Evolutionary conservation across 2,113 vertebrate species (phyloP).

Genomic region (Vidua chalybeata): DNA sequence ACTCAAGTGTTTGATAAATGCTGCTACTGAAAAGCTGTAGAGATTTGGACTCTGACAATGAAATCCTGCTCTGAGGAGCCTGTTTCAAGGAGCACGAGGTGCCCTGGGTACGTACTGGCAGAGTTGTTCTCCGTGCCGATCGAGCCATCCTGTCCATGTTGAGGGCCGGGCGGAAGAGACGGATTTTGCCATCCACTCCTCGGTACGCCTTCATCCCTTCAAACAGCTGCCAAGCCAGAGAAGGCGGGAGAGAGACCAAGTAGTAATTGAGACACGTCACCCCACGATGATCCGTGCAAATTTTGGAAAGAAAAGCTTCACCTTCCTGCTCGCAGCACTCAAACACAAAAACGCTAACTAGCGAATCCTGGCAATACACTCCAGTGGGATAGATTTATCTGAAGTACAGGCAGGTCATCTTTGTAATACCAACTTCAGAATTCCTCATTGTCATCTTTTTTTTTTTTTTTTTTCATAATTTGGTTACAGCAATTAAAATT

Average conservation of each 20-base stretch:
- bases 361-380: not conserved
- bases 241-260: not conserved
- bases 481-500: constrained; percentile 42
- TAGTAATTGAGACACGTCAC: not conserved
- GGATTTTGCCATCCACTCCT: constrained; percentile 82
- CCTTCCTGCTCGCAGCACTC: not conserved
- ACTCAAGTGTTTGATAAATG: not conserved
- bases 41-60: not conserved
- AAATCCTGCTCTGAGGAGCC: not conserved
- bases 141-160: constrained; percentile 87
- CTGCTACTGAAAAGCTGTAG: not conserved
- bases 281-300: not conserved
- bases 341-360: not conserved
- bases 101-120: constrained; percentile 79
- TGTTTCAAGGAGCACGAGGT: rapidly evolving
- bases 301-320: not conserved
- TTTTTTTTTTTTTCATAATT: not conserved
- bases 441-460: not conserved
- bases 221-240: constrained; percentile 77
- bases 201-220: constrained; percentile 91
- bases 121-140: constrained; percentile 79
- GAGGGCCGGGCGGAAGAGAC: constrained; percentile 86
- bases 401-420: not conserved
- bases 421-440: not conserved
- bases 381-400: not conserved